These are phyloP conservation scores for Enteromius afrohamiltoni DNA, from an alignment of 2,797 vertebrate species.

Conservation along the genomic window DNA sequence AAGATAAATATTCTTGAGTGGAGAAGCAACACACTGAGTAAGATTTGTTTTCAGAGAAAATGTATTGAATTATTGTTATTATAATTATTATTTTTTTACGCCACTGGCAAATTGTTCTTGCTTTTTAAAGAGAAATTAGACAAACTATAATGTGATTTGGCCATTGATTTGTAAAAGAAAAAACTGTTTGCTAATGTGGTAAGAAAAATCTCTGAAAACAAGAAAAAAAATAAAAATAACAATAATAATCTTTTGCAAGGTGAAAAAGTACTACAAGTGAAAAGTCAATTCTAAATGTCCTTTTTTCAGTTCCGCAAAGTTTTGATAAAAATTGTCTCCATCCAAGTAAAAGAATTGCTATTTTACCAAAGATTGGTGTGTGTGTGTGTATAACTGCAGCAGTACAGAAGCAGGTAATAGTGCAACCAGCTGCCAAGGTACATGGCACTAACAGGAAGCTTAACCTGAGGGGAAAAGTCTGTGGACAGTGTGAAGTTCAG, in stretches of 20 bases:
- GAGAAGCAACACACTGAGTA: neutral
- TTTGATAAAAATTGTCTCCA: neutral
- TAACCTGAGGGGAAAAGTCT: slow-evolving; percentile 70
- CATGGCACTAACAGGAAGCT: slow-evolving; percentile 62
- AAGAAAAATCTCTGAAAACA: neutral
- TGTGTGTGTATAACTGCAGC: slow-evolving; percentile 46
- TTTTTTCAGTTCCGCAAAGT: neutral
- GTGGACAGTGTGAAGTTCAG: slow-evolving; percentile 80
- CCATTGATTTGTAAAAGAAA: neutral
- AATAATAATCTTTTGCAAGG: neutral
- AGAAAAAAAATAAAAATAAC: neutral
- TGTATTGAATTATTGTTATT: neutral
- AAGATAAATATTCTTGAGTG: neutral
- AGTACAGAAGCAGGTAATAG: slow-evolving; percentile 62
- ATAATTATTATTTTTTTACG: neutral
- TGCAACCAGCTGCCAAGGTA: slow-evolving; percentile 45
- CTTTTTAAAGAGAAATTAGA: neutral
- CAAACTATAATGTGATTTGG: neutral
- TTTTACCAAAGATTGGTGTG: neutral
- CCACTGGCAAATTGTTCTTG: neutral
- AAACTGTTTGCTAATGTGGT: neutral
- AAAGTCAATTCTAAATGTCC: neutral
- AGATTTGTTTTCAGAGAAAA: neutral
- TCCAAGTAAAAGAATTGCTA: neutral
- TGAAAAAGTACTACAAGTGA: neutral